These are phyloP conservation scores for Lycia hirtaria DNA, from an alignment of 2,888 invertebrate species.

Conservation along the genomic window DNA sequence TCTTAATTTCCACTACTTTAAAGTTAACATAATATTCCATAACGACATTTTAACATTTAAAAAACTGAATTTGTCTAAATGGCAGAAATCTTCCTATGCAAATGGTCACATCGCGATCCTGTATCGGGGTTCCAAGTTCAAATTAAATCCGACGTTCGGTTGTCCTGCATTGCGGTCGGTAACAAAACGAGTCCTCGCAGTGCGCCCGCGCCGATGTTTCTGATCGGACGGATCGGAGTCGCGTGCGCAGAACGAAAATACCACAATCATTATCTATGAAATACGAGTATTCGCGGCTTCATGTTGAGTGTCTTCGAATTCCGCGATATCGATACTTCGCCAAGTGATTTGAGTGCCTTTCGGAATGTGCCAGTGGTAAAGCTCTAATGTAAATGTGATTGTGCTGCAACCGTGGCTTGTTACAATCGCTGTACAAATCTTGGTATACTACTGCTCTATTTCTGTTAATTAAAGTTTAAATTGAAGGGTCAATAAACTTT, in stretches of 20 bases:
- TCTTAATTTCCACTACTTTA: too few species aligned
- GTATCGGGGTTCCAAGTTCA: slow-evolving; percentile 69
- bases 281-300: slow-evolving; percentile 8
- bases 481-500: slow-evolving; percentile 25
- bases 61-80: too few species aligned
- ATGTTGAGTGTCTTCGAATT: slow-evolving; percentile 17
- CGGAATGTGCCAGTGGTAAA: slow-evolving; percentile 19
- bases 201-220: slow-evolving; percentile 72
- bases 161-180: slow-evolving; percentile 51
- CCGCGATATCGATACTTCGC: slow-evolving; percentile 12
- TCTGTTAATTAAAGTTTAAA: slow-evolving; percentile 58
- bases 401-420: slow-evolving; percentile 49
- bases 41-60: too few species aligned
- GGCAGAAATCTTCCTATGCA: too few species aligned
- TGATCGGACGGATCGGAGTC: slow-evolving; percentile 67
- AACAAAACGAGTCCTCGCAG: slow-evolving; percentile 51
- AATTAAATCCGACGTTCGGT: slow-evolving; percentile 62
- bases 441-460: slow-evolving; percentile 43
- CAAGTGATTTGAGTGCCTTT: slow-evolving; percentile 8
- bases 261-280: slow-evolving; percentile 43
- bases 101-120: too few species aligned
- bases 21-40: too few species aligned
- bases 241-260: slow-evolving; percentile 59
- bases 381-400: slow-evolving; percentile 48
- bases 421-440: slow-evolving; percentile 48